Base-by-base conservation (phyloP, 1,140 invertebrate genomes). In the Dinoponera quadriceps region DNA sequence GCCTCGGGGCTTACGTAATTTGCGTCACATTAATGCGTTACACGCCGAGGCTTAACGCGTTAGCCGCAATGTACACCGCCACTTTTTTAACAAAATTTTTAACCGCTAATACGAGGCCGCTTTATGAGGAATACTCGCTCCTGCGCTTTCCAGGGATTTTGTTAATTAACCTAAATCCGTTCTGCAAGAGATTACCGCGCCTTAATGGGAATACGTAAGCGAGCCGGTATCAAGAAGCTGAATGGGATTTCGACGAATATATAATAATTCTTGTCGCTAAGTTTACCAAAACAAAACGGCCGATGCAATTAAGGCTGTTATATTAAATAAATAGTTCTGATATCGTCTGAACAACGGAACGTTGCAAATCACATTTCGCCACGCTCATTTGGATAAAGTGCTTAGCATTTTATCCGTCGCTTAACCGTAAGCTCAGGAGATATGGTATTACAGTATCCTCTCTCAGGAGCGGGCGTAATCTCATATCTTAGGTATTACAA, bases 131-230 rank as follows among this genome's bases (percentile, higher is more conserved):
- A 57, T n/a, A 44, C 71, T 57, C 16, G 25, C 57, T 80, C 16
- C 29, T 4, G 66, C 66, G 18, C 38, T 71, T 69, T 71, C 49
- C 49, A 20, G 49, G n/a, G 22, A 80, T 27, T 69, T 80, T 44
- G 20, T 69, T 80, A 71, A 71, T 80, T 80, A 80, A 80, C 54
- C 51, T 55, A 44, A 78, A 57, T 54, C 54, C 33, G 38, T 44
- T 69, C 9, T 22, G 51, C 18, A 59, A 69, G 75, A 69, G 51
- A 68, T 78, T 78, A 78, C 63, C 18, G 18, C n/a, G 14, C 51
- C 51, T 69, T 80, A 71, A 77, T 65, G 33, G 51, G 25, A 44
- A 14, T 16, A 29, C 7, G 18, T 48, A 44, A 80, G 57, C 3
- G 13, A 63, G 3, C 7, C n/a, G 20, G 49, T 20, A 9, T 18